Evolutionary conservation across 2,888 invertebrate species (phyloP).

Genomic region (Dasypogon diadema): DNA sequence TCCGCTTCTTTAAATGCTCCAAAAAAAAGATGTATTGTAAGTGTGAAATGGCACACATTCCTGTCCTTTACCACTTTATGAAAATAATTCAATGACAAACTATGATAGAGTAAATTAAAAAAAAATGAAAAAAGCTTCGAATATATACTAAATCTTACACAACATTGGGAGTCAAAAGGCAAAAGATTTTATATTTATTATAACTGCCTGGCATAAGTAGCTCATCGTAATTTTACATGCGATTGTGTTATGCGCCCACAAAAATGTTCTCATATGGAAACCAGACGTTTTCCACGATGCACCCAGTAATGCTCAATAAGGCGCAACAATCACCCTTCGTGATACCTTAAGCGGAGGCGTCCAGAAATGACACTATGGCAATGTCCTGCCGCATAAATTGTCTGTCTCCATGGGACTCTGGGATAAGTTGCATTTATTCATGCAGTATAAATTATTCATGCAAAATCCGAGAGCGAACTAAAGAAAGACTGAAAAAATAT

Average conservation of each 20-base stretch:
- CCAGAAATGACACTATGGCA: constrained; percentile 25
- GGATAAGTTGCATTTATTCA: constrained; percentile 49
- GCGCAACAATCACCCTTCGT: constrained; percentile 18
- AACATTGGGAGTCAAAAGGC: too few species aligned
- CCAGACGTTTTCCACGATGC: background rate
- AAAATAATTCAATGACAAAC: too few species aligned
- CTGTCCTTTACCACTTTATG: too few species aligned
- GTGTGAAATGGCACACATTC: too few species aligned
- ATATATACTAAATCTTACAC: too few species aligned
- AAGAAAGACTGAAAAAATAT: constrained; percentile 10
- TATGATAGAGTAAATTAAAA: too few species aligned
- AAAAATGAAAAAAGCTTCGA: too few species aligned
- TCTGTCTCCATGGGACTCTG: constrained; percentile 45
- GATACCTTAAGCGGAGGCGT: constrained; percentile 32
- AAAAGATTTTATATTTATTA: constrained; percentile 15
- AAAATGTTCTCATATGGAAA: background rate
- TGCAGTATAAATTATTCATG: constrained; percentile 49
- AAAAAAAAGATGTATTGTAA: too few species aligned
- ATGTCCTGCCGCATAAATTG: constrained; percentile 49
- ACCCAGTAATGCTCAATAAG: constrained; percentile 14
- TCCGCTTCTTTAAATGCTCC: too few species aligned
- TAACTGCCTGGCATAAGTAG: constrained; percentile 1
- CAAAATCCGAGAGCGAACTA: constrained; percentile 26
- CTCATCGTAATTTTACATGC: constrained; percentile 16
- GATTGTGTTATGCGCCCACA: constrained; percentile 11